A percentile compares a stretch with the other conserved stretches of the same genome.
These are phyloP conservation scores for Drosophila acutilabella DNA, from an alignment of 2,888 invertebrate species.

Conservation along the genomic window DNA sequence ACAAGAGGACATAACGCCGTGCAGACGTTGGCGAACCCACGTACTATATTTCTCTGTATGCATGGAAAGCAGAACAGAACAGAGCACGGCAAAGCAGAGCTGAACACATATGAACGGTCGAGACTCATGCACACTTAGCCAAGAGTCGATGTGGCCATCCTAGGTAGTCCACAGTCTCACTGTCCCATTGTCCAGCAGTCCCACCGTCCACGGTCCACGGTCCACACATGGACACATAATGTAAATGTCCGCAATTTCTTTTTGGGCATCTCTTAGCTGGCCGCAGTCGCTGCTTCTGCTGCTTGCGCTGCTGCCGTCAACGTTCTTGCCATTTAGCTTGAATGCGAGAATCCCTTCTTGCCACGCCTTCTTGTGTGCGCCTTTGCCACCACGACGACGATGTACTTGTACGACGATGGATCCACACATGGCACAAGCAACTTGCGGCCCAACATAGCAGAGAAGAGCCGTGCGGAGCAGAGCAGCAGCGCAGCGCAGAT, in stretches of 20 bases:
- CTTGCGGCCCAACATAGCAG: slow-evolving; percentile 51
- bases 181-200: slow-evolving; percentile 13
- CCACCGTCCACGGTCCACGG: background rate
- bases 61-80: slow-evolving; percentile 23
- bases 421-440: slow-evolving; percentile 66
- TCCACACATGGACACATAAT: slow-evolving; percentile 76
- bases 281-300: slow-evolving; percentile 56
- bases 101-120: slow-evolving; percentile 46
- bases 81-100: slow-evolving; percentile 17
- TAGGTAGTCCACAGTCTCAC: slow-evolving; percentile 51
- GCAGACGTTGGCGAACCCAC: slow-evolving; percentile 46
- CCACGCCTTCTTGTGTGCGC: slow-evolving; percentile 34
- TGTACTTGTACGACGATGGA: slow-evolving; percentile 57
- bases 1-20: slow-evolving; percentile 74
- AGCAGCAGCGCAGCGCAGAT: slow-evolving; percentile 67
- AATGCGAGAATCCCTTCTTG: slow-evolving; percentile 65
- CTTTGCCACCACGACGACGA: slow-evolving; percentile 27
- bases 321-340: slow-evolving; percentile 82
- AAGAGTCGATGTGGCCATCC: slow-evolving; percentile 35
- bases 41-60: slow-evolving; percentile 49
- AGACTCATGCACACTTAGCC: slow-evolving; percentile 54
- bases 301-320: slow-evolving; percentile 70
- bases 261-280: slow-evolving; percentile 82
- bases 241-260: slow-evolving; percentile 83
- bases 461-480: slow-evolving; percentile 62